These are phyloP conservation scores for Philopotamus ludificatus DNA, from an alignment of 1,140 invertebrate species.

Conservation along the genomic window DNA sequence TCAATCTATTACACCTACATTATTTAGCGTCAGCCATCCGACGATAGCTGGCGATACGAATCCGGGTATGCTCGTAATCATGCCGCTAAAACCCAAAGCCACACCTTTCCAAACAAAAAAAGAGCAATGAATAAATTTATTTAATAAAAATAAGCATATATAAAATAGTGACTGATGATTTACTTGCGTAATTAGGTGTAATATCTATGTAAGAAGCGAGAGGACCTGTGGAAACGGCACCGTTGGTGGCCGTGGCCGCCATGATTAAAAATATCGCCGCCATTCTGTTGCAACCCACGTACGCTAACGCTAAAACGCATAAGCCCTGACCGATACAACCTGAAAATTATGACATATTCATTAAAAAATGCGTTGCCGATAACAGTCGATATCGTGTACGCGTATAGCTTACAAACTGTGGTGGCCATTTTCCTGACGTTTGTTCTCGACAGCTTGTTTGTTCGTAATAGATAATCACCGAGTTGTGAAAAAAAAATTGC, in stretches of 20 bases:
- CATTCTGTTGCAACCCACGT: conserved; percentile 62
- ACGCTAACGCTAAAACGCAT: conserved; percentile 60
- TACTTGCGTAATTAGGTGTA: conserved; percentile 65
- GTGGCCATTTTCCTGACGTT: conserved; percentile 66
- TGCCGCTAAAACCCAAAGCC: conserved; percentile 60
- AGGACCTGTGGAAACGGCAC: conserved; percentile 65
- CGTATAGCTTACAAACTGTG: conserved; percentile 57
- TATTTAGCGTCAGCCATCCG: conserved; percentile 60
- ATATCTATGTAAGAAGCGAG: conserved; percentile 65
- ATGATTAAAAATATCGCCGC: conserved; percentile 63
- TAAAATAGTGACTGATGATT: background rate
- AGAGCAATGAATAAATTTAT: background rate
- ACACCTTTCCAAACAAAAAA: too few relatives aligned
- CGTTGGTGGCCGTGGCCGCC: conserved; percentile 61
- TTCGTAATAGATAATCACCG: conserved; percentile 61
- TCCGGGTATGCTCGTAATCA: conserved; percentile 55
- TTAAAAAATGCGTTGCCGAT: too few relatives aligned
- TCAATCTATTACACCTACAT: conserved; percentile 52
- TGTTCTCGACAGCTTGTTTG: conserved; percentile 59
- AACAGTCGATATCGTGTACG: too few relatives aligned
- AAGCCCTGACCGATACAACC: conserved; percentile 58
- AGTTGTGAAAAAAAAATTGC: conserved; percentile 60
- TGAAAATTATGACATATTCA: conserved; percentile 42
- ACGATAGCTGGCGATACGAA: conserved; percentile 63
- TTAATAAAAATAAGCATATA: background rate